Percentiles rank a stretch among this genome's conserved stretches.
These are phyloP conservation scores for Leucophora obtusa DNA, from an alignment of 2,888 invertebrate genomes.

Conservation along the genomic window DNA sequence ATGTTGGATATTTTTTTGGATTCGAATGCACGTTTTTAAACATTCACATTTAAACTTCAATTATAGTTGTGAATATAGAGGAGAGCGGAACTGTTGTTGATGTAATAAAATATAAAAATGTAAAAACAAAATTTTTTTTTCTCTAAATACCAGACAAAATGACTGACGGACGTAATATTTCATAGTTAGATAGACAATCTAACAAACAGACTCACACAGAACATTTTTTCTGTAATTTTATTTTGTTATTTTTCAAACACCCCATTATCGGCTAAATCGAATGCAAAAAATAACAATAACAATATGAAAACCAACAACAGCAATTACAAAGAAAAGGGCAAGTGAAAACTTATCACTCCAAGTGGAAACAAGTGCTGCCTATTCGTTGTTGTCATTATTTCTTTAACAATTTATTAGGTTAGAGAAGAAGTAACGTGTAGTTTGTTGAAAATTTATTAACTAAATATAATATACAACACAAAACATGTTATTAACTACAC, in stretches of 20 bases:
- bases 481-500: too few relatives aligned
- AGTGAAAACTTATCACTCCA: constrained; percentile 59
- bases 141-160: constrained; percentile 11
- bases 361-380: constrained; percentile 58
- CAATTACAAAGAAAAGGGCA: constrained; percentile 56
- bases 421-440: not conserved
- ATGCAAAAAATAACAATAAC: constrained; percentile 49
- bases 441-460: too few relatives aligned
- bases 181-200: constrained; percentile 30
- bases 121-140: not conserved
- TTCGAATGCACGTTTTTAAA: constrained; percentile 14
- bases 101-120: constrained; percentile 39
- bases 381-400: not conserved
- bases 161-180: not conserved
- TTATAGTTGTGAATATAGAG: constrained; percentile 24
- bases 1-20: constrained; percentile 29
- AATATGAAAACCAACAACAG: constrained; percentile 33
- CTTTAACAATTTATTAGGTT: constrained; percentile 19
- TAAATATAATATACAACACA: too few relatives aligned
- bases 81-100: constrained; percentile 9
- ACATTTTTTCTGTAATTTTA: not conserved
- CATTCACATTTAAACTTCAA: constrained; percentile 33
- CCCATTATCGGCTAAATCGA: constrained; percentile 59
- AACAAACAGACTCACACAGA: constrained; percentile 29
- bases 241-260: constrained; percentile 43